These are phyloP conservation scores for Umimayanthus kanabou DNA, from an alignment of 92 coral and sea anemone species.

Conservation along the genomic window DNA sequence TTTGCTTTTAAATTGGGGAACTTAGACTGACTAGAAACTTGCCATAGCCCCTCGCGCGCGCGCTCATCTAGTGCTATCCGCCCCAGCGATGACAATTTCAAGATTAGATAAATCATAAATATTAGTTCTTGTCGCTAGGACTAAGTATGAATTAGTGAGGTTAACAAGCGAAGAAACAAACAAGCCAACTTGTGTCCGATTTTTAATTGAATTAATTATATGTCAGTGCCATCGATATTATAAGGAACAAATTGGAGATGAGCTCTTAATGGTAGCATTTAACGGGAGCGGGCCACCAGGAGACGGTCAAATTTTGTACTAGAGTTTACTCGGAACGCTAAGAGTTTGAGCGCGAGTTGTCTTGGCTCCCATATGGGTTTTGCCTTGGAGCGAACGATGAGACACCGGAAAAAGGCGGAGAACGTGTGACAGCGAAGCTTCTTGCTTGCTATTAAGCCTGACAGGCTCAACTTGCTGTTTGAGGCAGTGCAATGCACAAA, in stretches of 20 bases:
- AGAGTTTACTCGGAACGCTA: background rate
- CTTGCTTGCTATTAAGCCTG: slow-evolving; percentile 18
- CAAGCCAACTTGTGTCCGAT: slow-evolving; percentile 43
- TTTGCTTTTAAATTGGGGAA: background rate
- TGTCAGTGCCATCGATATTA: slow-evolving; percentile 73
- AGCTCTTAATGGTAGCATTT: slow-evolving; percentile 82
- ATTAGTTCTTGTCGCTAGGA: slow-evolving; percentile 51
- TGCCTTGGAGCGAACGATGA: slow-evolving; percentile 70
- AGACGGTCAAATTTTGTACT: background rate
- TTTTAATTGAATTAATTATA: slow-evolving; percentile 75
- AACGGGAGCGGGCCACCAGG: slow-evolving; percentile 68
- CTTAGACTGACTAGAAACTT: background rate
- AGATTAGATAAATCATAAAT: slow-evolving; percentile 65
- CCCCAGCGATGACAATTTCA: slow-evolving; percentile 29
- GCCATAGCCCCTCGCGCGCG: slow-evolving; percentile 6
- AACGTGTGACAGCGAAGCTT: slow-evolving; percentile 52
- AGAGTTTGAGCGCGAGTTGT: background rate
- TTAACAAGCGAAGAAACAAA: slow-evolving; percentile 71
- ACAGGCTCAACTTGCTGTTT: background rate
- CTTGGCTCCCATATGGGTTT: slow-evolving; percentile 52
- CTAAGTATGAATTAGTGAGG: slow-evolving; percentile 65
- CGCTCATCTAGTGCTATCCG: background rate
- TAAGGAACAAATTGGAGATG: slow-evolving; percentile 66
- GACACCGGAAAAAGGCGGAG: slow-evolving; percentile 86
- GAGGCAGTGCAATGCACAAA: too few species aligned